Percentiles rank a stretch among this genome's conserved stretches.
These are phyloP conservation scores for Pyrocoelia pectoralis DNA, from an alignment of 2,888 invertebrate genomes.

Conservation along the genomic window DNA sequence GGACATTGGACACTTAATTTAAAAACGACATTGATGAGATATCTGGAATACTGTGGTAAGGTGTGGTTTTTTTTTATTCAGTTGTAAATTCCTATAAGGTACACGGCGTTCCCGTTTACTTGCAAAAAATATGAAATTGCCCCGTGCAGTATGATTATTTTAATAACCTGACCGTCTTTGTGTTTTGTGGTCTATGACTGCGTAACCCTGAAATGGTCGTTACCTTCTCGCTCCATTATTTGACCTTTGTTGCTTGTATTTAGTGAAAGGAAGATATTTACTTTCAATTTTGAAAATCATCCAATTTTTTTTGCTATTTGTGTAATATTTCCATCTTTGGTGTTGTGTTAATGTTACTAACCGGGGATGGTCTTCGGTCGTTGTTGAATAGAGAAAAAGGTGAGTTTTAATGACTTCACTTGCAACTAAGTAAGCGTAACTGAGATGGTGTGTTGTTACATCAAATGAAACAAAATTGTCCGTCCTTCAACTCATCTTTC, in stretches of 20 bases:
- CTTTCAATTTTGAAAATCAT: conserved; percentile 37
- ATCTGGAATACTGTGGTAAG: no score
- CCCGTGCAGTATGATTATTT: conserved; percentile 24
- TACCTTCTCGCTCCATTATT: conserved; percentile 54
- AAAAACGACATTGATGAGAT: no score
- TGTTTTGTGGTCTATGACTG: conserved; percentile 30
- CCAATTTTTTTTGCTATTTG: not conserved
- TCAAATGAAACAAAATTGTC: conserved; percentile 45
- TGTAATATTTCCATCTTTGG: no score
- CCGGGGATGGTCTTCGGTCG: not conserved
- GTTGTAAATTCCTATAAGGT: no score
- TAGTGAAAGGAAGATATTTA: conserved; percentile 42
- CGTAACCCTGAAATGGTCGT: conserved; percentile 56
- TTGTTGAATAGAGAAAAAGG: not conserved
- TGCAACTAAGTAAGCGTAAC: conserved; percentile 26
- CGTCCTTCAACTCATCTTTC: conserved; percentile 47
- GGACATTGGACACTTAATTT: no score
- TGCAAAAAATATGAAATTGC: conserved; percentile 11
- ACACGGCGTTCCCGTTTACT: conserved; percentile 7
- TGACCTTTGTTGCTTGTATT: conserved; percentile 48
- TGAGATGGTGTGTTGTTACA: conserved; percentile 40
- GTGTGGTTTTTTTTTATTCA: no score
- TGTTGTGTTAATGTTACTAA: no score
- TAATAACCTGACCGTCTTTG: conserved; percentile 26
- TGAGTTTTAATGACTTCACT: not conserved